Conservation (phyloP, 2,888 invertebrate species). For the Caenorhabditis japonica region DNA sequence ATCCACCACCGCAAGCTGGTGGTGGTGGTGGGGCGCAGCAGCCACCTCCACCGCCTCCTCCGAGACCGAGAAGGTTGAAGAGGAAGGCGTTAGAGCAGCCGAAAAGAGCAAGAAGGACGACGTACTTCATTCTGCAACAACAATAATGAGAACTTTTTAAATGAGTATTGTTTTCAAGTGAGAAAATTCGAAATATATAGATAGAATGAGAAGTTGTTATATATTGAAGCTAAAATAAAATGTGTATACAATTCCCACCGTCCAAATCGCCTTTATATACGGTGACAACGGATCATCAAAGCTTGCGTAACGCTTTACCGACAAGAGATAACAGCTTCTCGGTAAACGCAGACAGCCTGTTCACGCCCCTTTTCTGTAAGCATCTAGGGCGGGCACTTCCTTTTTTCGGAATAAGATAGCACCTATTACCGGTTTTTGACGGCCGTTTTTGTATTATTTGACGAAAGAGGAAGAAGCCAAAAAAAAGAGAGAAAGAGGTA, state of each 20-base stretch:
- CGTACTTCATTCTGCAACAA: conserved; percentile 9
- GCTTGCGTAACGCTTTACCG: conserved; percentile 33
- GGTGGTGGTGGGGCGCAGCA: conserved; percentile 24
- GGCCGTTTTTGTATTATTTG: conserved; percentile 24
- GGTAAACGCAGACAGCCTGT: conserved; percentile 11
- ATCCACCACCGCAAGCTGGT: background rate
- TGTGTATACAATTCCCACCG: background rate
- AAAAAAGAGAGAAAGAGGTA: too few species aligned
- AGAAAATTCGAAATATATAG: too few species aligned
- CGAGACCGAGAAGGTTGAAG: conserved; percentile 30
- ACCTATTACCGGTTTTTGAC: conserved; percentile 36
- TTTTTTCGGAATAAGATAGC: conserved; percentile 22
- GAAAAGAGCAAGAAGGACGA: conserved; percentile 24
- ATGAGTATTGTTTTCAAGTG: too few species aligned
- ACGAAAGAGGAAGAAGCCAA: conserved; percentile 5
- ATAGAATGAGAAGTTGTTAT: background rate
- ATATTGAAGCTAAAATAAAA: background rate
- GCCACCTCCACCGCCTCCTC: conserved; percentile 15
- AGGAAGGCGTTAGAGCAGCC: conserved; percentile 31
- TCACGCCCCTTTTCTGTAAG: conserved; percentile 3
- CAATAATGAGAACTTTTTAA: background rate
- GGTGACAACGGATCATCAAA: conserved; percentile 46
- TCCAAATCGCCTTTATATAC: conserved; percentile 31
- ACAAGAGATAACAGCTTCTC: background rate
- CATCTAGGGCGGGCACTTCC: conserved; percentile 16